Conservation (phyloP, 2,797 vertebrate genomes). For the Aythya fuligula region DNA sequence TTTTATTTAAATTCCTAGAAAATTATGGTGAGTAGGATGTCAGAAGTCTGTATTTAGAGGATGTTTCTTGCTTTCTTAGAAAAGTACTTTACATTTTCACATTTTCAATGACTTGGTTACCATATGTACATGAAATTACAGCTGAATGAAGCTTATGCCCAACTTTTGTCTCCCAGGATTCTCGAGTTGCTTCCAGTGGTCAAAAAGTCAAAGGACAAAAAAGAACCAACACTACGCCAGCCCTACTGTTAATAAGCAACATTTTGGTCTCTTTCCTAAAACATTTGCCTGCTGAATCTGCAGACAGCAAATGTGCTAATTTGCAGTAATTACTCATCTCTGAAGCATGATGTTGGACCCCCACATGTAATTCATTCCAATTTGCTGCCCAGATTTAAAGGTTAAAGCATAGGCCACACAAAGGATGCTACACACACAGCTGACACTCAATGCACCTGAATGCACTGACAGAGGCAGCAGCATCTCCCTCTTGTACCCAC, state of each 20-base stretch:
- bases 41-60: background rate
- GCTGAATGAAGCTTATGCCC: background rate
- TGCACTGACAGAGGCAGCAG: background rate
- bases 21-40: background rate
- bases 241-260: background rate
- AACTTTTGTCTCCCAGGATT: background rate
- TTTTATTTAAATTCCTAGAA: background rate
- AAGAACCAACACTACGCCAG: background rate
- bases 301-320: too few relatives aligned
- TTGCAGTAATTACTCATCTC: too few relatives aligned
- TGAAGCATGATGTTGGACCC: too few relatives aligned
- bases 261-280: background rate
- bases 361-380: background rate
- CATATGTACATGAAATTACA: background rate
- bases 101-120: background rate
- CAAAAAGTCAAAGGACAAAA: background rate
- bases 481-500: background rate
- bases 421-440: too few relatives aligned
- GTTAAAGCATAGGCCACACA: too few relatives aligned
- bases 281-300: background rate
- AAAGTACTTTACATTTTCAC: background rate
- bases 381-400: background rate
- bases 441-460: background rate
- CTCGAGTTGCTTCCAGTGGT: background rate
- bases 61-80: background rate